Conservation (phyloP, 2,113 vertebrate species). For the Coptodon rendalli region DNA sequence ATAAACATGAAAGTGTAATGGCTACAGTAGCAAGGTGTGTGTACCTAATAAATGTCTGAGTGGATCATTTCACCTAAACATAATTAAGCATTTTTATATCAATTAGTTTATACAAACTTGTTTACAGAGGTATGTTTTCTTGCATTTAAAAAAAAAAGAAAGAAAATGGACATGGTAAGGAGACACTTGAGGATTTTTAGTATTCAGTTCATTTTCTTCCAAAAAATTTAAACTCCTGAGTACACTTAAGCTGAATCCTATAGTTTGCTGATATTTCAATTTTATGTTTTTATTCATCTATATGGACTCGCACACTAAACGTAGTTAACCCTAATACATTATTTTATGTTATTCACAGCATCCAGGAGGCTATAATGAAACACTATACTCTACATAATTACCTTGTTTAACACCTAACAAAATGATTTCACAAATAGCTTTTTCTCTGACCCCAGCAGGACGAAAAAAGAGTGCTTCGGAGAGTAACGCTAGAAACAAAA, state of each 20-base stretch:
- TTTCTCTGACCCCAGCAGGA: background rate
- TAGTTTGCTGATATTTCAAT: background rate
- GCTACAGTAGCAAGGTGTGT: background rate
- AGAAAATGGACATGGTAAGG: background rate
- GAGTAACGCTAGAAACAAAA: background rate
- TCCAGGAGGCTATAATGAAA: background rate
- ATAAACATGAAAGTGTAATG: background rate
- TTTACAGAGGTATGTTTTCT: background rate
- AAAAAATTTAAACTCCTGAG: background rate
- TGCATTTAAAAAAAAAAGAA: background rate
- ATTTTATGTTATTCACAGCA: constrained; percentile 8
- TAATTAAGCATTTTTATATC: background rate
- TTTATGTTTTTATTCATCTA: background rate
- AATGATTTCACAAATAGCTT: background rate
- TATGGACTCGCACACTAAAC: background rate
- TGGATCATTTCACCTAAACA: background rate
- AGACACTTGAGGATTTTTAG: background rate
- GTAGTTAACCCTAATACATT: background rate
- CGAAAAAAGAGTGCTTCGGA: background rate
- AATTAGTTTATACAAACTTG: background rate
- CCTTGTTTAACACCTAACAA: constrained; percentile 5
- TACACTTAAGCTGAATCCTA: background rate
- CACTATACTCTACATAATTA: background rate
- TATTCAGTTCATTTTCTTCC: background rate
- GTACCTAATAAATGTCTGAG: background rate